phyloP scores from a whole-genome alignment of 2,797 vertebrate genomes.

The Heterohyrax brucei region DNA sequence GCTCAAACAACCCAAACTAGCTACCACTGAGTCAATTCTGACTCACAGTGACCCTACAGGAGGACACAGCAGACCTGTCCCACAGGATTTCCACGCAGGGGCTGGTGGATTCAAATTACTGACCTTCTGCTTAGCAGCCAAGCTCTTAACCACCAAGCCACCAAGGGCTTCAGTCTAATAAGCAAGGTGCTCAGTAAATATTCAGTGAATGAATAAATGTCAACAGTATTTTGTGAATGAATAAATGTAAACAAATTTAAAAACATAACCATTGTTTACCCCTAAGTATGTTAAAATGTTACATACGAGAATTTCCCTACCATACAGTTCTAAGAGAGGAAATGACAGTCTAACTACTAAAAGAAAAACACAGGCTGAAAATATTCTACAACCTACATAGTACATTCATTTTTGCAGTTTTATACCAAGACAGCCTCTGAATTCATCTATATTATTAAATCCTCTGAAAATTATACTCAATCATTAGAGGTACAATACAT shows the following conservation, averaged over 20 bases:
- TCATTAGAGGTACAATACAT: not conserved
- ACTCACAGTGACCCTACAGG: too few relatives aligned
- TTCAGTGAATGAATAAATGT: not conserved
- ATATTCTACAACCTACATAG: not conserved
- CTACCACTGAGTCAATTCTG: too few relatives aligned
- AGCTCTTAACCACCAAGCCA: too few relatives aligned
- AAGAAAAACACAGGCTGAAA: not conserved
- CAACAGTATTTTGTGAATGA: not conserved
- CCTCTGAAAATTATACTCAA: not conserved
- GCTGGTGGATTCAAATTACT: too few relatives aligned
- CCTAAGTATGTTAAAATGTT: not conserved
- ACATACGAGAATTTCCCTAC: not conserved
- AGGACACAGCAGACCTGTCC: too few relatives aligned
- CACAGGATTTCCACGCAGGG: too few relatives aligned
- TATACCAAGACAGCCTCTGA: not conserved
- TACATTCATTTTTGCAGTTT: not conserved
- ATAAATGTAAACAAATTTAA: not conserved
- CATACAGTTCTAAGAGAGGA: conserved; percentile 15
- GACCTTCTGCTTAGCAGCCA: too few relatives aligned
- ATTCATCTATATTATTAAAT: not conserved
- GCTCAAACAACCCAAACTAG: not conserved
- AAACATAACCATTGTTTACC: not conserved
- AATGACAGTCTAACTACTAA: not conserved
- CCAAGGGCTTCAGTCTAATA: too few relatives aligned
- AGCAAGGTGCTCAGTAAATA: not conserved